These are phyloP conservation scores for Mastigias papua DNA, from an alignment of 30 jellyfish, hydroid and myxozoan genomes.

Conservation along the genomic window DNA sequence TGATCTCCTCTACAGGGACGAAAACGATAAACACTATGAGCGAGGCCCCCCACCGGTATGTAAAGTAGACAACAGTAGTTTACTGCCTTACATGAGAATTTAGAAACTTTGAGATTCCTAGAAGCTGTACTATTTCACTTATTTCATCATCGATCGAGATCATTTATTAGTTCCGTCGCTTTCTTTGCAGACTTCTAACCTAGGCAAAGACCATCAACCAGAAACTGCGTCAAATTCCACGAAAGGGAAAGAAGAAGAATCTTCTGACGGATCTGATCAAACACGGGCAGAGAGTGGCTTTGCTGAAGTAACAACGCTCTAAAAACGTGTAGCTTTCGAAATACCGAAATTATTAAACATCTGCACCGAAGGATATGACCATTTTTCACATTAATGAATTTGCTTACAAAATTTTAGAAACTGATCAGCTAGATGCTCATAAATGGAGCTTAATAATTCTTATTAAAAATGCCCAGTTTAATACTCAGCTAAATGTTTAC, in stretches of 20 bases:
- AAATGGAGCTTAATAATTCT: too few species aligned
- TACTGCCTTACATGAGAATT: background rate
- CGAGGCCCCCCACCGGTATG: constrained; percentile 15
- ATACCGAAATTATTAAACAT: too few species aligned
- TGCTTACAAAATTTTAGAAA: too few species aligned
- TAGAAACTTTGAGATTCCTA: background rate
- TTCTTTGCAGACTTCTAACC: background rate
- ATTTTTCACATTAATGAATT: too few species aligned
- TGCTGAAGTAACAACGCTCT: constrained; percentile 21
- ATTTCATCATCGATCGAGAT: too few species aligned
- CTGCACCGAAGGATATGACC: too few species aligned
- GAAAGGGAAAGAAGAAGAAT: background rate
- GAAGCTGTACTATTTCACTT: too few species aligned
- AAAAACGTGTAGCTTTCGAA: too few species aligned
- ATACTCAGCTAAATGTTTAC: too few species aligned
- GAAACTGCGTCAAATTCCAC: background rate
- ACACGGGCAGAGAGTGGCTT: constrained; percentile 13
- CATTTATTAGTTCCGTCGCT: background rate
- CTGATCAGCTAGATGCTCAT: too few species aligned
- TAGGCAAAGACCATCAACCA: background rate
- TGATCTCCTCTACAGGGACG: constrained; percentile 19
- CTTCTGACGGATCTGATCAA: background rate
- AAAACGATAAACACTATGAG: constrained; percentile 38
- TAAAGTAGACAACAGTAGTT: background rate
- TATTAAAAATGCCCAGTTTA: too few species aligned